Evolutionary conservation across 2,797 vertebrate species (phyloP).

Genomic region (Coracias cyanogaster): DNA sequence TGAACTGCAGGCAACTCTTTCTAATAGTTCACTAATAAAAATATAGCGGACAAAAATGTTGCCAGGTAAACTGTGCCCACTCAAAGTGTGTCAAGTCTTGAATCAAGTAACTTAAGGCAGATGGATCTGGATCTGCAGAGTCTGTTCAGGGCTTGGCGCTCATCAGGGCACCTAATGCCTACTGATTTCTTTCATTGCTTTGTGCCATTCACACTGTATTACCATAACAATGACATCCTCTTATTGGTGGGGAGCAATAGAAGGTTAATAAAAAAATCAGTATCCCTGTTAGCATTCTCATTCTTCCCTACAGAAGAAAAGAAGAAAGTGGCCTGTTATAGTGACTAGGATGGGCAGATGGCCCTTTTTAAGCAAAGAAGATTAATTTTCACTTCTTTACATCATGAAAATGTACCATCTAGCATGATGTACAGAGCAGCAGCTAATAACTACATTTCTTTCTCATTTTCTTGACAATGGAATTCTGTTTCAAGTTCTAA

Average conservation of each 20-base stretch:
- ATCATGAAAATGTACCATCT: not conserved
- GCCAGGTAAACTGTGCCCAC: not conserved
- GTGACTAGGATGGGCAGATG: not conserved
- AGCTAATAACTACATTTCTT: not conserved
- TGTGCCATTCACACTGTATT: not conserved
- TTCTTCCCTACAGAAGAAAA: not conserved
- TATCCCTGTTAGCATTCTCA: not conserved
- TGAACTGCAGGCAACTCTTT: not conserved
- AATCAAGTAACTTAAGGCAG: not conserved
- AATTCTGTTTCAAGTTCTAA: not conserved
- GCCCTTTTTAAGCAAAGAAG: not conserved
- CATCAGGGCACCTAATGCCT: not conserved
- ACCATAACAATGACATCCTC: not conserved
- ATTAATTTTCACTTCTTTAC: conserved; percentile 27
- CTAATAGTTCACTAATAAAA: not conserved
- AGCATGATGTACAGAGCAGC: not conserved
- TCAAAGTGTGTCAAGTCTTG: not conserved
- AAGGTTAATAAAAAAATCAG: conserved; percentile 4
- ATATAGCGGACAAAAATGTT: not conserved
- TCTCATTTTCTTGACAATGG: not conserved
- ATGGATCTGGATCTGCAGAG: not conserved
- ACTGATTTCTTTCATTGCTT: not conserved
- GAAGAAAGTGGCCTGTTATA: not conserved
- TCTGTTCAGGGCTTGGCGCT: not conserved
- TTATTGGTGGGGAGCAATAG: not conserved